Evolutionary conservation across 2,113 vertebrate genomes (phyloP).

Genomic region (Nothoprocta pentlandii): DNA sequence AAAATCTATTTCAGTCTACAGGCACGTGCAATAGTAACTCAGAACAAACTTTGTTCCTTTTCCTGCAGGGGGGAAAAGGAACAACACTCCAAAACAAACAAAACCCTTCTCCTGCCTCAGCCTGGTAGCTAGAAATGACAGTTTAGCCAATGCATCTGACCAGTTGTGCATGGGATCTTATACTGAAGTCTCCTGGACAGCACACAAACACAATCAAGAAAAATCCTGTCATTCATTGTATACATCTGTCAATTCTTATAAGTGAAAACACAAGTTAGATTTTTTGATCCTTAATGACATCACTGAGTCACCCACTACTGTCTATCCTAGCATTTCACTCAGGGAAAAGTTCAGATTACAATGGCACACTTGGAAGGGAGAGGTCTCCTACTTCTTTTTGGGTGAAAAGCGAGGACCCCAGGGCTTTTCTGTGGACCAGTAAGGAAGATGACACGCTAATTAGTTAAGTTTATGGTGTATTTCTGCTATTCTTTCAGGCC

Average conservation of each 20-base stretch:
- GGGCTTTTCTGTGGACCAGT: background rate
- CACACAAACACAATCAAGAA: background rate
- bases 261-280: background rate
- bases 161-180: slow-evolving; percentile 7
- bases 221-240: background rate
- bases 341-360: background rate
- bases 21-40: background rate
- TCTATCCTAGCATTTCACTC: background rate
- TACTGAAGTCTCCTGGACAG: background rate
- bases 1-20: background rate
- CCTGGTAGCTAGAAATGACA: background rate
- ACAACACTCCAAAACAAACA: background rate
- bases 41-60: background rate
- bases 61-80: too few species aligned
- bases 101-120: background rate
- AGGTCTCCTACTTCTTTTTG: background rate
- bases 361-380: background rate
- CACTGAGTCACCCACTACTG: background rate
- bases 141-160: background rate
- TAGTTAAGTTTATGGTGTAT: background rate
- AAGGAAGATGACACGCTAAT: background rate
- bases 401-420: background rate
- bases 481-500: background rate
- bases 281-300: background rate
- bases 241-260: background rate